These are phyloP conservation scores for Pangasius larnaudii DNA, from an alignment of 2,797 vertebrate genomes.

Conservation along the genomic window DNA sequence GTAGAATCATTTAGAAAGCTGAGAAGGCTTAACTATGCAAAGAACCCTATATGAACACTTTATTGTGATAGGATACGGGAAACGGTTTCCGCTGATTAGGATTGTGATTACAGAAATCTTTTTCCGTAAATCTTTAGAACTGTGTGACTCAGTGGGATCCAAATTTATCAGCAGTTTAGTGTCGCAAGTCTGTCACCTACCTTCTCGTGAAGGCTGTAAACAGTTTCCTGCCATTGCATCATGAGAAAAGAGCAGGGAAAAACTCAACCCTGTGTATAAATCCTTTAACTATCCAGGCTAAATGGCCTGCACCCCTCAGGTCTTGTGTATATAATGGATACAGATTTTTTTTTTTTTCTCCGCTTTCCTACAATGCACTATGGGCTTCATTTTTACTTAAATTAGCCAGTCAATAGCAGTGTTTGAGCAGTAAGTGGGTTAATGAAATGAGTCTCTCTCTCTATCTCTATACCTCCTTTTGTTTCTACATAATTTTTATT, in stretches of 20 bases:
- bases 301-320: slow-evolving; percentile 19
- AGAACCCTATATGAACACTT: neutral
- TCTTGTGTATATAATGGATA: slow-evolving; percentile 41
- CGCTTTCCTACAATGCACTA: slow-evolving; percentile 20
- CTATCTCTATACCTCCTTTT: neutral
- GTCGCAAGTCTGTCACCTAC: slow-evolving; percentile 21
- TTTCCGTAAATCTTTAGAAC: neutral
- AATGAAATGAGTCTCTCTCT: slow-evolving; percentile 42
- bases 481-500: neutral
- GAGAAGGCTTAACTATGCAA: neutral
- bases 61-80: neutral
- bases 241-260: slow-evolving; percentile 40
- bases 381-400: slow-evolving; percentile 35
- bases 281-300: slow-evolving; percentile 7
- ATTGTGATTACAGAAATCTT: neutral
- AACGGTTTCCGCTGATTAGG: neutral
- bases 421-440: slow-evolving; percentile 51
- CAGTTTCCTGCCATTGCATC: slow-evolving; percentile 57
- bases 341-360: neutral
- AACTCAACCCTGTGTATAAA: slow-evolving; percentile 20
- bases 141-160: slow-evolving; percentile 6
- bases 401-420: slow-evolving; percentile 53
- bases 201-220: slow-evolving; percentile 24
- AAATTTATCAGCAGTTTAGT: slow-evolving; percentile 18
- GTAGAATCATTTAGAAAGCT: neutral